These are phyloP conservation scores for Ochropleura plecta DNA, from an alignment of 2,888 invertebrate genomes.

Conservation along the genomic window DNA sequence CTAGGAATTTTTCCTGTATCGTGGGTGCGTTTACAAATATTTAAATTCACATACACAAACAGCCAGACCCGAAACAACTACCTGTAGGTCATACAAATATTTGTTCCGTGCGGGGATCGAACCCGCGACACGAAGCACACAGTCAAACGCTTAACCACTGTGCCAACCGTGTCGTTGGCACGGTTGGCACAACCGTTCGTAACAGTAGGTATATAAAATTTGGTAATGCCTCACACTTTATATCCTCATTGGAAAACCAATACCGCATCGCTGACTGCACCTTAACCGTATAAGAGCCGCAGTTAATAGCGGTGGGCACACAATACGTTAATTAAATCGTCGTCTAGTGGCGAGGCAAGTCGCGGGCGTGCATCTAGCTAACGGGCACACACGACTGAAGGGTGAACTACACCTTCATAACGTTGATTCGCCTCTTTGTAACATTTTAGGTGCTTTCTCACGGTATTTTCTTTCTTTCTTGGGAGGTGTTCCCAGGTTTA, in stretches of 20 bases:
- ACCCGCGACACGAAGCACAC: too few species aligned
- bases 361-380: slow-evolving; percentile 86
- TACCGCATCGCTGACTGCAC: slow-evolving; percentile 35
- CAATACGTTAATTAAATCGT: slow-evolving; percentile 90
- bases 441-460: slow-evolving; percentile 51
- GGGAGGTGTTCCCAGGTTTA: not conserved
- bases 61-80: too few species aligned
- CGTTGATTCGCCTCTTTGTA: slow-evolving; percentile 54
- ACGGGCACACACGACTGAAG: slow-evolving; percentile 76
- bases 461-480: slow-evolving; percentile 35
- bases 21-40: too few species aligned
- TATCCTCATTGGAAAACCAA: slow-evolving; percentile 4
- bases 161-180: too few species aligned
- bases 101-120: too few species aligned
- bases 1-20: too few species aligned
- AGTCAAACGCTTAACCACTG: too few species aligned
- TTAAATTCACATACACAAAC: too few species aligned
- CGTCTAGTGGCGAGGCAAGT: slow-evolving; percentile 76
- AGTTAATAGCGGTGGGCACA: slow-evolving; percentile 85
- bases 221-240: not conserved
- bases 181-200: too few species aligned
- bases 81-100: too few species aligned
- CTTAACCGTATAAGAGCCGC: slow-evolving; percentile 65
- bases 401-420: slow-evolving; percentile 61
- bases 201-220: not conserved